Conservation (phyloP, 2,797 vertebrate species). For the Semaprochilodus insignis region DNA sequence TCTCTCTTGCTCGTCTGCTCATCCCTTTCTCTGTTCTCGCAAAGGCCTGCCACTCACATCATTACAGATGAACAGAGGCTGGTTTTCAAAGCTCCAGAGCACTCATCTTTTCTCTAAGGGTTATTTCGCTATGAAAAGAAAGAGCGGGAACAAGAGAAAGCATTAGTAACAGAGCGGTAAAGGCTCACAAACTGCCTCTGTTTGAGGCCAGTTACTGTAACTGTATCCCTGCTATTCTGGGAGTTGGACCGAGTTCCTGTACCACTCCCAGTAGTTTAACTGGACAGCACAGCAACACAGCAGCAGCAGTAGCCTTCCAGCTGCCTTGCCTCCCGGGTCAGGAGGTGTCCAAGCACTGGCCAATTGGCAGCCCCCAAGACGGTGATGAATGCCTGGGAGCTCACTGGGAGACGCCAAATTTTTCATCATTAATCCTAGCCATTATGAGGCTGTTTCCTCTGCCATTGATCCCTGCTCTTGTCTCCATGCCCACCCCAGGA, state of each 20-base stretch:
- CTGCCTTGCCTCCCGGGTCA: conserved; percentile 72
- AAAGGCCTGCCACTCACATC: background rate
- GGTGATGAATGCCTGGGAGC: conserved; percentile 92
- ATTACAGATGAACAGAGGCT: conserved; percentile 23
- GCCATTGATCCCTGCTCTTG: conserved; percentile 85
- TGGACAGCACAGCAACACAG: conserved; percentile 29
- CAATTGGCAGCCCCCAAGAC: conserved; percentile 79
- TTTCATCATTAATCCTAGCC: conserved; percentile 98
- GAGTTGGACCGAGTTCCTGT: conserved; percentile 17
- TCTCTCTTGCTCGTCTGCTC: conserved; percentile 11
- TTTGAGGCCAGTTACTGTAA: conserved; percentile 38
- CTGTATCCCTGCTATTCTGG: conserved; percentile 51
- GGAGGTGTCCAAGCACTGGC: conserved; percentile 69
- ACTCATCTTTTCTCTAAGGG: conserved; percentile 36
- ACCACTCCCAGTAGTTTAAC: conserved; percentile 29
- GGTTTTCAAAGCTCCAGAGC: conserved; percentile 28
- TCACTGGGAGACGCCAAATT: conserved; percentile 90
- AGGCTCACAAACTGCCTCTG: conserved; percentile 11
- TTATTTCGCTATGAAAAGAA: conserved; percentile 47
- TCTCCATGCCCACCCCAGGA: conserved; percentile 74
- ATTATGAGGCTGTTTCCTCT: conserved; percentile 91
- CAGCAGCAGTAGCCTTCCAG: conserved; percentile 60
- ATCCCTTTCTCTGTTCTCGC: background rate
- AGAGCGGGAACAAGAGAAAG: conserved; percentile 12
- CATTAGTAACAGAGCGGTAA: conserved; percentile 35